phyloP scores from a whole-genome alignment of 2,113 vertebrate genomes.

The Charina bottae region DNA sequence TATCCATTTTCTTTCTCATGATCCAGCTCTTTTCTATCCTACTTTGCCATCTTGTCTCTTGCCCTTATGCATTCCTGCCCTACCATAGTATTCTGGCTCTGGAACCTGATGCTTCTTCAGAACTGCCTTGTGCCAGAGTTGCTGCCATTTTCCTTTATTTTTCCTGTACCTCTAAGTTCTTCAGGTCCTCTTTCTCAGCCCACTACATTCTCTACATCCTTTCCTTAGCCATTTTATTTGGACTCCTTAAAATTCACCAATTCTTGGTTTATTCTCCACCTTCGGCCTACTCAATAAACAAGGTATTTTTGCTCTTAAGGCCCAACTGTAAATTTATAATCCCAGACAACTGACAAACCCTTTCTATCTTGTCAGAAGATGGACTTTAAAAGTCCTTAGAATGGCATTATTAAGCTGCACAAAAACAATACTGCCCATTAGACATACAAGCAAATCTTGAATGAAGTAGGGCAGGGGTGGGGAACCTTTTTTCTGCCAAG shows the following conservation, averaged over 20 bases:
- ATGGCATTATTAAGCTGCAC: neutral
- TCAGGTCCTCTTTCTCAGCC: neutral
- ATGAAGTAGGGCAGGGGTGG: no score
- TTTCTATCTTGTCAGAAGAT: neutral
- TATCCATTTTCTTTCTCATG: neutral
- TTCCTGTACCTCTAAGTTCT: neutral
- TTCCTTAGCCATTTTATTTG: neutral
- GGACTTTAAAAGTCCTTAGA: neutral
- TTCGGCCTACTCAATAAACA: neutral
- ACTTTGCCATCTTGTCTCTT: neutral
- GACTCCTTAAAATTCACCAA: neutral
- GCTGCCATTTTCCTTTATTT: neutral
- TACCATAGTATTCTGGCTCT: neutral
- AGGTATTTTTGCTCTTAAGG: neutral
- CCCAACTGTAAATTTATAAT: neutral
- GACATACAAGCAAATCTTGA: neutral
- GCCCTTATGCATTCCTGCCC: neutral
- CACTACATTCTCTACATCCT: neutral
- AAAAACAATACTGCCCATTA: neutral
- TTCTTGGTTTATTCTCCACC: neutral
- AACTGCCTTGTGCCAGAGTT: neutral
- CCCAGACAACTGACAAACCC: neutral
- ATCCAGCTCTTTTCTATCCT: neutral
- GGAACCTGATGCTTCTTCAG: neutral
- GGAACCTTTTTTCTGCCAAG: no score